Evolutionary conservation across 2,113 vertebrate species (phyloP), one percentile per base, ranked within the genome.

Genomic region (Apteryx owenii): DNA sequence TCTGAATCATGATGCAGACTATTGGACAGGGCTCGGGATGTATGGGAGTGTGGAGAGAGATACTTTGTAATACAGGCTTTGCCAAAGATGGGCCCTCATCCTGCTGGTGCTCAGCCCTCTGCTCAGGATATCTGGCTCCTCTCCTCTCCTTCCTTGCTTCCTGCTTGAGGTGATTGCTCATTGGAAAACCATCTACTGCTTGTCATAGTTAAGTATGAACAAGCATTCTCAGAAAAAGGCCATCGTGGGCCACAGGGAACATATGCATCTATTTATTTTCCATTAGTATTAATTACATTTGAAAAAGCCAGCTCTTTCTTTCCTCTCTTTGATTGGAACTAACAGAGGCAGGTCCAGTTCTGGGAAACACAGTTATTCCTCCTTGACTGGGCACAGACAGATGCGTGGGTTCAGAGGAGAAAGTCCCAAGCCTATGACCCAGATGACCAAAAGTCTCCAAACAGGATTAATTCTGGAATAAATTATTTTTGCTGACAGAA

Each of bases 241-340:
- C 42, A 83, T 93, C 46, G 46, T 0, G 15, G 88, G 68, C 72
- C 72, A 93, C 29, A 65, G 60, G 69, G 48, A 96, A 71, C 53
- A 77, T 61, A 88, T 77, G 61, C 42, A 66, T 88, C 53, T 92
- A 53, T 94, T 89, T 96, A 86, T 91, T 88, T 90, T 80, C 77
- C 56, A 38, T 78, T 84, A 68, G 54, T 78, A 89, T 89, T 90
- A 89, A 85, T 80, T 92, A n/a, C 19, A 36, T 82, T 95, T 88
- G 61, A 7, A 64, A 86, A 95, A 82, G 18, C 1, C 68, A 78
- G 20, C 12, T 80, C 26, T 85, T 85, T 94, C 62, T 53, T 85
- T 91, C 42, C 10, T 22, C 56, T 78, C 42, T 88, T 81, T 29
- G n/a, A n/a, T 2, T 91, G 81, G 40, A 89, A 66, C 66, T 50